Conservation (phyloP, 35 echinoderm and acorn worm species). For the Apostichopus californicus region DNA sequence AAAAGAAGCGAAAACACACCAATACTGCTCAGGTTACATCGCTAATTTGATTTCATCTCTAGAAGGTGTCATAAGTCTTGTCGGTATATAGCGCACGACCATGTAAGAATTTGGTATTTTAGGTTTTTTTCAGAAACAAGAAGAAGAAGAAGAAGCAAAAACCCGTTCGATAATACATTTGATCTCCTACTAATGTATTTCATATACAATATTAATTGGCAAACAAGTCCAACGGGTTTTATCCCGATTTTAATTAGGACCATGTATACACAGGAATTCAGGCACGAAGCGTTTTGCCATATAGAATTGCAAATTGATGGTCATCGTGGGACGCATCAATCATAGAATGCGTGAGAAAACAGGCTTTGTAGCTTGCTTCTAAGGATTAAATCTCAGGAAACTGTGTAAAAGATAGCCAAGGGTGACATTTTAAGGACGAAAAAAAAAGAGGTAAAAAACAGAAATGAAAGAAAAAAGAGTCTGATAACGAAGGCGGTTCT, state of each 20-base stretch:
- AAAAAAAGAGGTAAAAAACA: background rate
- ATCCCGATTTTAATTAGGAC: constrained; percentile 41
- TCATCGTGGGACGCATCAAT: constrained; percentile 37
- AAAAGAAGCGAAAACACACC: background rate
- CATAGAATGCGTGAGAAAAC: constrained; percentile 22
- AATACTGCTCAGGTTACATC: background rate
- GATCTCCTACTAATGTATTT: constrained; percentile 43
- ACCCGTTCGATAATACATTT: constrained; percentile 21
- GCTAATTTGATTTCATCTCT: background rate
- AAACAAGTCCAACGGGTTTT: constrained; percentile 44
- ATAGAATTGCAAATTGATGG: constrained; percentile 41
- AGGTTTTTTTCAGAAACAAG: too few relatives aligned
- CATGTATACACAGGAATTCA: constrained; percentile 47
- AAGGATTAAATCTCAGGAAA: constrained; percentile 29
- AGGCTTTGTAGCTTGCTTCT: background rate
- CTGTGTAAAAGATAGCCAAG: constrained; percentile 6
- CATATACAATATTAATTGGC: constrained; percentile 56
- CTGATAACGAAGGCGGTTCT: background rate
- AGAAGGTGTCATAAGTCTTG: background rate
- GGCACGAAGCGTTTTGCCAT: background rate
- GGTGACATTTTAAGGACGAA: constrained; percentile 9
- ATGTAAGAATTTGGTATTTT: background rate
- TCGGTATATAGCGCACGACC: background rate
- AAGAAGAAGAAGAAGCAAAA: too few relatives aligned
- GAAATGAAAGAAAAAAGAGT: background rate